Evolutionary conservation across 2,888 invertebrate genomes (phyloP).

Genomic region (Creontiades dilutus): DNA sequence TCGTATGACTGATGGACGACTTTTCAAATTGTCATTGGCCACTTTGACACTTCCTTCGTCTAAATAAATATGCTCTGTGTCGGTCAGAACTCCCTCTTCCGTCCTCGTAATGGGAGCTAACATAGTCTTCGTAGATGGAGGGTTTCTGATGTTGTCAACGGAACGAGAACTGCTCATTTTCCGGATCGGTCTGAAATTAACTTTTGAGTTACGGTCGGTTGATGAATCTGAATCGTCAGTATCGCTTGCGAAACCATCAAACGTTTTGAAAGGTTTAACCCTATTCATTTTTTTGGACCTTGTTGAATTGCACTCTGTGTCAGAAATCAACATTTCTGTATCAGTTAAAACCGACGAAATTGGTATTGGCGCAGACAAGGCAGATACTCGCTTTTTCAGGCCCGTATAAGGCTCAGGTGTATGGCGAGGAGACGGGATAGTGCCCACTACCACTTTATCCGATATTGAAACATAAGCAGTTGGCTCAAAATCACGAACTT

Average conservation of each 20-base stretch:
- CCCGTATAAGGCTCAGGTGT: slow-evolving; percentile 58
- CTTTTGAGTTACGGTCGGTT: neutral
- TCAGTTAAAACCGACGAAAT: slow-evolving; percentile 77
- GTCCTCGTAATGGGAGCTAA: slow-evolving; percentile 43
- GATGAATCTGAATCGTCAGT: slow-evolving; percentile 72
- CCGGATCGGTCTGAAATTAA: neutral
- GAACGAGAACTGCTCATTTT: slow-evolving; percentile 57
- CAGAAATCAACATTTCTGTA: slow-evolving; percentile 78
- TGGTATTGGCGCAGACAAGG: slow-evolving; percentile 40
- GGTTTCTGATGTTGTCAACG: slow-evolving; percentile 46
- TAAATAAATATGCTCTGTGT: slow-evolving; percentile 62
- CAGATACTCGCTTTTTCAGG: slow-evolving; percentile 41
- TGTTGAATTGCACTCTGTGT: slow-evolving; percentile 77
- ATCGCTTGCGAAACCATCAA: slow-evolving; percentile 67
- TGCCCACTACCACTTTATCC: slow-evolving; percentile 56
- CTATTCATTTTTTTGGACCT: slow-evolving; percentile 47
- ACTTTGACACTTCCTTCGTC: slow-evolving; percentile 10
- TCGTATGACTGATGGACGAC: slow-evolving; percentile 59
- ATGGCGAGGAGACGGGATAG: slow-evolving; percentile 46
- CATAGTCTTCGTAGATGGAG: slow-evolving; percentile 26
- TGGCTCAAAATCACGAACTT: slow-evolving; percentile 52
- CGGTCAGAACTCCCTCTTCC: slow-evolving; percentile 24
- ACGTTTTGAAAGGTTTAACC: slow-evolving; percentile 43
- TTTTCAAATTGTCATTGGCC: neutral
- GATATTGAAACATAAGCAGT: slow-evolving; percentile 64